Evolutionary conservation across 2,888 invertebrate species (phyloP), one percentile per base, ranked within the genome.

Genomic region (Ischnus inquisitorius): DNA sequence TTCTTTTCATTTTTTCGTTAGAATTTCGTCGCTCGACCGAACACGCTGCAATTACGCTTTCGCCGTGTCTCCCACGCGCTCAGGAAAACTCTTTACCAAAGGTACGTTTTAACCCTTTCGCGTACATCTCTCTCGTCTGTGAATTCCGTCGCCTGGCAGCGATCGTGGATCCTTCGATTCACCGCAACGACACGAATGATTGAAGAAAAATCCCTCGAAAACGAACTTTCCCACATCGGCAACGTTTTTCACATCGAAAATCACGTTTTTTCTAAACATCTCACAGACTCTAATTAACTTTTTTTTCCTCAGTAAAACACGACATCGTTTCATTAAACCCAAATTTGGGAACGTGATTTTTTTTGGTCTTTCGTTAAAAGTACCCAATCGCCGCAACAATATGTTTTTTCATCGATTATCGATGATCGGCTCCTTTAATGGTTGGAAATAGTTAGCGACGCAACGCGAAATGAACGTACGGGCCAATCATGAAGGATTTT

Each of bases 1-100:
- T 82, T 85, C 84, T 64, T 41, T 83, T 69, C 69, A 22, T 79
- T 74, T 72, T 57, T 41, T 64, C 57, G 19, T 39, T 51, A n/a
- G 28, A 67, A 22, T 57, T 22, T 67, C 22, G 46, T 34, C 34
- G 34, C n/a, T 34, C 34, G 4, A 34, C 34, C 34, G 8, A 34
- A 34, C 34, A 34, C 41, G 71, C 71, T 72, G 4, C 39, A 14
- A 51, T 46, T 14, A 46, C 48, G 8, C 28, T 41, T n/a, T 8
- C 25, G 48, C 3, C 10, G 8, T 12, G 16, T 25, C 65, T 54
- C 65, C 54, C 10, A 22, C 19, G 22, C 54, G 22, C 54, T 54
- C 10, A 54, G 54, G 54, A 54, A n/a, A 54, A 16, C 16, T 64
- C 74, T 75, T 19, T 75, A 67, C 76, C 41, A 76, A 76, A 76